A percentile compares a stretch with the other conserved stretches of the same genome.
Evolutionary conservation across 2,888 invertebrate species (phyloP).

Genomic region (Pachycephus smyrnensis): DNA sequence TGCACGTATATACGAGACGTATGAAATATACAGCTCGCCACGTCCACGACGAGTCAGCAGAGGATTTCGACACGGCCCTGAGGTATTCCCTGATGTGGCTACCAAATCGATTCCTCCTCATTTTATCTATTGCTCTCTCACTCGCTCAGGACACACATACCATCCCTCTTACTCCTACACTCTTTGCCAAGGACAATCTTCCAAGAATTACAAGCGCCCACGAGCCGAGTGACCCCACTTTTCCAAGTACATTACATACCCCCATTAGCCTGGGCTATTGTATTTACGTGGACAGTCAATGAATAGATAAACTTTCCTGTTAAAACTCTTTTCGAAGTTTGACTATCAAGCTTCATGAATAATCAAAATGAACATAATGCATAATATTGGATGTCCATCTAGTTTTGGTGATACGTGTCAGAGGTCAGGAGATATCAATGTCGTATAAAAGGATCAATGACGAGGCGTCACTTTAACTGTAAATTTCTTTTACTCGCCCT

Average conservation of each 20-base stretch:
- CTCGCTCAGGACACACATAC: neutral
- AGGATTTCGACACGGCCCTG: slow-evolving; percentile 47
- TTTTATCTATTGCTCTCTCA: neutral
- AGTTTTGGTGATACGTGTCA: neutral
- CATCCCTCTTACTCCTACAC: neutral
- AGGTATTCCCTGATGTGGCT: slow-evolving; percentile 44
- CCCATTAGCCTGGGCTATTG: neutral
- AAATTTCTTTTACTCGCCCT: slow-evolving; percentile 3
- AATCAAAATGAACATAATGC: neutral
- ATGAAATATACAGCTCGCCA: neutral
- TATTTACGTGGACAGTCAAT: neutral
- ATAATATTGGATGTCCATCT: neutral
- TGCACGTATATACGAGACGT: neutral
- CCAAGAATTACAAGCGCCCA: neutral
- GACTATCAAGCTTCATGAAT: neutral
- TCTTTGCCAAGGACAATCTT: neutral
- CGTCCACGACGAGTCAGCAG: slow-evolving; percentile 43
- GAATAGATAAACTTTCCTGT: neutral
- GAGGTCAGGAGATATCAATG: neutral
- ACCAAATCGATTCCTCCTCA: slow-evolving; percentile 14
- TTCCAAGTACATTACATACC: neutral
- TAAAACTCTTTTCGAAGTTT: neutral
- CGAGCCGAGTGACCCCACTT: neutral
- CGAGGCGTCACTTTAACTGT: neutral
- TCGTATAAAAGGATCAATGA: neutral